Percentiles rank a stretch among this genome's conserved stretches.
Evolutionary conservation across 2,888 invertebrate genomes (phyloP).

Genomic region (Xestia xanthographa): DNA sequence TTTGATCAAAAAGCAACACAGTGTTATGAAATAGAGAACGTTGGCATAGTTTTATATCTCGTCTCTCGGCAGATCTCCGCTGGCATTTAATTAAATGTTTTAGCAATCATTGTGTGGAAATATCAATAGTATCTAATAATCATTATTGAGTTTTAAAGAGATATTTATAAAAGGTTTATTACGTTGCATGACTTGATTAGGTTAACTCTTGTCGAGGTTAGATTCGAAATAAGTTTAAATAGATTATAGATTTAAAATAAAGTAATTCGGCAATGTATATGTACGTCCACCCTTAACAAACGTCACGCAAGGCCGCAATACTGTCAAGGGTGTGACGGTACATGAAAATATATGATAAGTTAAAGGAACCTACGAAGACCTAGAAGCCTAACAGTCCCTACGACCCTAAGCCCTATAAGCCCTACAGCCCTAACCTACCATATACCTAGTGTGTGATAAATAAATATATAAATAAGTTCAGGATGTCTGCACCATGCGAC

Average conservation of each 20-base stretch:
- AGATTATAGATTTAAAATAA: not conserved
- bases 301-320: too few species aligned
- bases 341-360: too few species aligned
- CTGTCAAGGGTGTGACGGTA: too few species aligned
- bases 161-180: not conserved
- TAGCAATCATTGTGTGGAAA: constrained; percentile 31
- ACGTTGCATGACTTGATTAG: not conserved
- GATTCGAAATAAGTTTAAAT: too few species aligned
- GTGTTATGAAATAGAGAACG: constrained; percentile 55
- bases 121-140: not conserved
- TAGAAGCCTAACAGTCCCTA: too few species aligned
- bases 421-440: too few species aligned
- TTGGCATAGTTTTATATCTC: constrained; percentile 11
- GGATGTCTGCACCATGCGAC: too few species aligned
- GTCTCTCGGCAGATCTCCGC: not conserved
- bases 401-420: too few species aligned
- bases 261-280: not conserved
- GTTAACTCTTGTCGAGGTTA: not conserved
- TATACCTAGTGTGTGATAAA: too few species aligned
- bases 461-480: too few species aligned
- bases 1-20: constrained; percentile 16
- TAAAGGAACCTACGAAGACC: too few species aligned
- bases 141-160: not conserved
- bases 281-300: too few species aligned
- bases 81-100: constrained; percentile 40